Conservation (phyloP, 2,797 vertebrate species). For the Ctenosaura bakeri region DNA sequence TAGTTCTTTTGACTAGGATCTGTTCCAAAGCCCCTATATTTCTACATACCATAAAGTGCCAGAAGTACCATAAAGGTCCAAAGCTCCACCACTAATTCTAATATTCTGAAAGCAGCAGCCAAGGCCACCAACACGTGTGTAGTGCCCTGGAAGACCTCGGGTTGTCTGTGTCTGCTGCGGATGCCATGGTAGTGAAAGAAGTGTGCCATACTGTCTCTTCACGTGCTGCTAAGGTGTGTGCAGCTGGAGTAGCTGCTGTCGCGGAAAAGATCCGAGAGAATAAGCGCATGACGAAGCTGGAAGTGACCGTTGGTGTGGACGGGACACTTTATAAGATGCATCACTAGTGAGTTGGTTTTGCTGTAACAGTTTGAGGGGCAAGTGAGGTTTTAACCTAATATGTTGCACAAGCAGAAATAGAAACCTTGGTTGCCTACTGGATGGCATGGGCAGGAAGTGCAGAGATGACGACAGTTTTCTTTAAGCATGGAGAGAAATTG, state of each 20-base stretch:
- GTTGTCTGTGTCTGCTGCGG: conserved; percentile 73
- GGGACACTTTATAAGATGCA: conserved; percentile 84
- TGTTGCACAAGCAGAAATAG: not conserved
- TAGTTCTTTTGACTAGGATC: not conserved
- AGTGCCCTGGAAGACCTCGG: conserved; percentile 74
- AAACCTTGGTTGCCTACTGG: not conserved
- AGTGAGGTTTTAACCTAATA: not conserved
- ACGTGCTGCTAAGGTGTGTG: conserved; percentile 79
- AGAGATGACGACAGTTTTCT: not conserved
- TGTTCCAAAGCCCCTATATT: not conserved
- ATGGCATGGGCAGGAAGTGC: not conserved
- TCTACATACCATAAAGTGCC: not conserved
- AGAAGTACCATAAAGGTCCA: not conserved
- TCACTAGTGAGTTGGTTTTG: conserved; percentile 75
- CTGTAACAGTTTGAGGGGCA: not conserved
- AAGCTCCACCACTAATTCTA: not conserved
- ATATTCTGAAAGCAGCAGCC: conserved; percentile 65
- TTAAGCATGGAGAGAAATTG: not conserved
- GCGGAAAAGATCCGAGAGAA: conserved; percentile 83
- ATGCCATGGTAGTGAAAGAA: conserved; percentile 76
- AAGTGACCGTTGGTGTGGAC: conserved; percentile 78
- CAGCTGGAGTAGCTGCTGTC: conserved; percentile 79
- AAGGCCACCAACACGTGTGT: conserved; percentile 72
- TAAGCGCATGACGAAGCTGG: conserved; percentile 64
- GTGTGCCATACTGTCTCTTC: conserved; percentile 79